Evolutionary conservation across 2,797 vertebrate genomes (phyloP).

Genomic region (Tapera naevia): DNA sequence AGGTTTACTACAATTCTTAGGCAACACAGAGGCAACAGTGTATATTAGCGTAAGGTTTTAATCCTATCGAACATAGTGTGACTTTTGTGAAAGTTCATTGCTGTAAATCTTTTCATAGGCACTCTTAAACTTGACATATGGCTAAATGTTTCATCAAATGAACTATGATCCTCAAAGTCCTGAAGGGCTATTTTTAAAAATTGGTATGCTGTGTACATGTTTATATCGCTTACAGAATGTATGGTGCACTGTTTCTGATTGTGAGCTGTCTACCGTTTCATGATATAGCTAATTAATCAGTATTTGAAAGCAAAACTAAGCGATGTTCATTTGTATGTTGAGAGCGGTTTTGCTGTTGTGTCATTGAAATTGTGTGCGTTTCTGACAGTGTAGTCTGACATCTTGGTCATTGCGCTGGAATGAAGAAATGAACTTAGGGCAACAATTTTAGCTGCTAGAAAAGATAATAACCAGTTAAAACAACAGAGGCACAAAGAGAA

Average conservation of each 20-base stretch:
- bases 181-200: neutral
- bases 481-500: neutral
- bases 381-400: neutral
- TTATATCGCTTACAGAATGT: neutral
- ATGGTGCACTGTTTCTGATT: neutral
- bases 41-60: neutral
- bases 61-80: fast-evolving
- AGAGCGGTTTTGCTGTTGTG: neutral
- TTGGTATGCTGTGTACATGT: neutral
- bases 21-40: neutral
- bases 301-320: slow-evolving; percentile 36
- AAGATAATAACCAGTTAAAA: neutral
- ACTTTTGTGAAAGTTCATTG: neutral
- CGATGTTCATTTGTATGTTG: neutral
- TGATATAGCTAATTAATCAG: neutral
- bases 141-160: neutral
- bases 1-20: neutral
- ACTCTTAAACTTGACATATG: neutral
- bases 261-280: neutral
- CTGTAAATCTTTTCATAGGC: neutral
- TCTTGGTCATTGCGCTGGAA: neutral
- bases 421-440: neutral
- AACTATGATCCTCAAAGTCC: neutral
- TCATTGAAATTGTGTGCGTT: slow-evolving; percentile 7
- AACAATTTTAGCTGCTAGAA: neutral